Conservation (phyloP, 2,797 vertebrate genomes). For the Cheirogaleus major region DNA sequence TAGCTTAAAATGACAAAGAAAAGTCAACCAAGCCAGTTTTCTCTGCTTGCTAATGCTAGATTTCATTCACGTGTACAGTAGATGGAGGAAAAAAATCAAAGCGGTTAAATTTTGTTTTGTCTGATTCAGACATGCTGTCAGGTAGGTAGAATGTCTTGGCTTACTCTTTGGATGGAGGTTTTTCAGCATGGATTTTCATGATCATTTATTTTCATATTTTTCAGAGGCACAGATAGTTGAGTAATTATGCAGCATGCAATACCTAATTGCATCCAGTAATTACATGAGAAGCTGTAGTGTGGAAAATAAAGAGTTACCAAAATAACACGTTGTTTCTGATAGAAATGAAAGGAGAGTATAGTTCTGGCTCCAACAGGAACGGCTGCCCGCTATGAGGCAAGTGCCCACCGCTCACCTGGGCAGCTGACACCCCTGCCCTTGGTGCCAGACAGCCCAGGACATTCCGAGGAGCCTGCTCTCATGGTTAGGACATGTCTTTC, state of each 20-base stretch:
- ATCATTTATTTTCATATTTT: constrained; percentile 62
- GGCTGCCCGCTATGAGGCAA: background rate
- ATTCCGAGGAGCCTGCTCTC: background rate
- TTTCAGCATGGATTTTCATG: background rate
- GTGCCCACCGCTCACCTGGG: background rate
- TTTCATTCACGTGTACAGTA: background rate
- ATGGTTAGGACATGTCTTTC: background rate
- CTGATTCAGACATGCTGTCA: constrained; percentile 10
- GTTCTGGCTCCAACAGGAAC: background rate
- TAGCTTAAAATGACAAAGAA: constrained; percentile 26
- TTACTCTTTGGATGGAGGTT: constrained; percentile 22
- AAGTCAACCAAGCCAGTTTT: background rate
- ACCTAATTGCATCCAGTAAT: constrained; percentile 65
- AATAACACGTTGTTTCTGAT: constrained; percentile 64
- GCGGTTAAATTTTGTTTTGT: constrained; percentile 54
- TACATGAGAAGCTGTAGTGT: constrained; percentile 44
- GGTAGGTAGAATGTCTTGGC: constrained; percentile 1
- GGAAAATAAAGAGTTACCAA: constrained; percentile 63
- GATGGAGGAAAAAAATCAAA: background rate
- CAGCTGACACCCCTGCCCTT: background rate
- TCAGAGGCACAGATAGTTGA: constrained; percentile 62
- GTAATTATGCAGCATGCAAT: constrained; percentile 51
- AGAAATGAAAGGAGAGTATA: constrained; percentile 30
- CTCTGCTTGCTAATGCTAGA: background rate
- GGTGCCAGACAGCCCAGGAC: background rate